Base-by-base conservation (phyloP, 2,888 invertebrate species). In the Nineta flava region DNA sequence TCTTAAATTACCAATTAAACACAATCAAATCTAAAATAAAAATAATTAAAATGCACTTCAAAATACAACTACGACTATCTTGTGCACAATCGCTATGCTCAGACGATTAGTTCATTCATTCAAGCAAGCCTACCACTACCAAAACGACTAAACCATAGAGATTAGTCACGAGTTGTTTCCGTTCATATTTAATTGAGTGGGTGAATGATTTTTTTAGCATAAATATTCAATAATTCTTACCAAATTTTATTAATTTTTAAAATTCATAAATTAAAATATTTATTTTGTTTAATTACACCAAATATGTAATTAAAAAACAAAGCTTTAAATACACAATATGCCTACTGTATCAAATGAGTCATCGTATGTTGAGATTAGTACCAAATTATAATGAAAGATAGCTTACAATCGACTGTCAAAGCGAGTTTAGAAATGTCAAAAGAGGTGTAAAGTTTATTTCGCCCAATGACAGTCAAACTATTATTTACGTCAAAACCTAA, bases 21-120 rank as follows among this genome's bases (percentile, higher is more conserved):
- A 38, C 38, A 38, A 38, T 38, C n/a, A 38, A 38, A 38, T 13
- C 38, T 38, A 38, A 38, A 13, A 38, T 38, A 13, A 13, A 38
- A 38, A 19, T 26, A n/a, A 26, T 17, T 26, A 44, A 44, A 44
- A 44, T 44, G 26, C 44, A 44, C 44, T 13, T 44, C 15, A 17
- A 43, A 44, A 12, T 44, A 19, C 26, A 21, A 44, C 44, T 44
- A 26, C 44, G 44, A 44, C 44, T 44, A 44, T 44, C 26, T 44
- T 44, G 19, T 44, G 21, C 19, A 21, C 26, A 21, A 44, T 26
- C 44, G 26, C 44, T 10, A 44, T 19, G 44, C 44, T 19, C 44
- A 44, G 21, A n/a, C 44, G 44, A 16, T 38, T 15, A 38, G 38
- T 38, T 13, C 15, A 38, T 38, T 38, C 38, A 38, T 38, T 38